Evolutionary conservation across 2,888 invertebrate genomes (phyloP), one percentile per base, ranked within the genome.

Genomic region (Carabus problematicus): DNA sequence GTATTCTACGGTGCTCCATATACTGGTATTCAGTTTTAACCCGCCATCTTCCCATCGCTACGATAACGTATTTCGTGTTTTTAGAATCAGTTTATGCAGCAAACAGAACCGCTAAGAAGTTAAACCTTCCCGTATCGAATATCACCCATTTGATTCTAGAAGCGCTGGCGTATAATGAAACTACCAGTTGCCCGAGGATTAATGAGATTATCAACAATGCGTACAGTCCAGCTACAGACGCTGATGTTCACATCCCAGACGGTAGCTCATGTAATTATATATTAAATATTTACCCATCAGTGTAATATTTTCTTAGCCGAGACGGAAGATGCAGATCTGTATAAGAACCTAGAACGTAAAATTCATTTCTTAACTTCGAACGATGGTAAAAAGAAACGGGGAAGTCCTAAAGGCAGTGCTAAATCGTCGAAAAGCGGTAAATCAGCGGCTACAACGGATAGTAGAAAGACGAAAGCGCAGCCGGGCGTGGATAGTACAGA

Each of bases 131-230:
- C 0, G 82, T 83, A 4, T 74, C 84, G 71, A 85, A 82, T 77
- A 81, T 85, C 67, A 88, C 86, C 77, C 75, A 78, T 40, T 81
- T 83, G 77, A 84, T 83, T 75, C 84, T 83, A 68, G 84, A 85
- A 76, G 83, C 84, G 40, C 76, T 85, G 18, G 68, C 76, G 1
- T 71, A 75, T 41, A 76, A 76, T 45, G 41, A 70, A 18, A 71
- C 71, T 55, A 69, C 73, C n/a, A 73, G 74, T 18, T 75, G 79
- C 6, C 62, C 70, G 8, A 76, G 76, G 70, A 73, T 82, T 9
- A 76, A 77, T 55, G 74, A 75, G 47, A 72, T 73, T 9, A 77
- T 81, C 12, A 70, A 77, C 47, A 68, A 73, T 16, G 70, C 71
- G 3, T 76, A 78, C 71, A 52, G 47, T 6, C 70, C 74, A 54